Percentiles rank a stretch among this genome's conserved stretches.
Evolutionary conservation across 1,140 invertebrate species (phyloP).

Genomic region (Teleopsis dalmanni): DNA sequence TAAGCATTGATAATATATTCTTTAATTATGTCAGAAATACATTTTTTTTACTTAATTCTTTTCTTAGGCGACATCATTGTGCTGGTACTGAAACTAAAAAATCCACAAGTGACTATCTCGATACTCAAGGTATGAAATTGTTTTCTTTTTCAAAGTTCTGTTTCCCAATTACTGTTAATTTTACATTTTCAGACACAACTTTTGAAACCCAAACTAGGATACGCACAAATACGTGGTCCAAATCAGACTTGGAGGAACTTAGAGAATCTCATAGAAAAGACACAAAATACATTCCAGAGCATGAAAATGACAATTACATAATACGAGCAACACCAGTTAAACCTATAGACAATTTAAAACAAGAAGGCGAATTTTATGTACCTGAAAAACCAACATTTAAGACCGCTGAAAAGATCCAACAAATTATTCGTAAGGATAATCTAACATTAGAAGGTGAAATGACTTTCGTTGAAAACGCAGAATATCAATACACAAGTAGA

Average conservation of each 20-base stretch:
- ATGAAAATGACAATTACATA: no score
- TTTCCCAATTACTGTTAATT: constrained; percentile 45
- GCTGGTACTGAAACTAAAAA: constrained; percentile 19
- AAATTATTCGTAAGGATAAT: constrained; percentile 47
- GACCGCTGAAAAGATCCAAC: constrained; percentile 47
- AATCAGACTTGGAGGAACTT: constrained; percentile 62
- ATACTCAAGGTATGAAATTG: no score
- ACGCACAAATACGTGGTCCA: constrained; percentile 73
- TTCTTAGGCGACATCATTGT: constrained; percentile 36
- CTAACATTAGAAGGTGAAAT: constrained; percentile 50
- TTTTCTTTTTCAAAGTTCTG: no score
- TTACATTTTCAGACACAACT: constrained; percentile 16
- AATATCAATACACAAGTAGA: constrained; percentile 47
- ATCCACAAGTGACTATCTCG: constrained; percentile 11
- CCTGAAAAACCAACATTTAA: constrained; percentile 20
- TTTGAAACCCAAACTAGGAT: constrained; percentile 58
- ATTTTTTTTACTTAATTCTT: no score
- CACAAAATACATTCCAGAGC: constrained; percentile 51
- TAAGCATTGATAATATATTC: constrained; percentile 48
- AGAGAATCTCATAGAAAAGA: constrained; percentile 57
- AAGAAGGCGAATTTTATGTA: constrained; percentile 55
- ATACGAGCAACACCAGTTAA: constrained; percentile 52
- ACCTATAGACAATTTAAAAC: constrained; percentile 43
- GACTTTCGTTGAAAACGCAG: constrained; percentile 46
- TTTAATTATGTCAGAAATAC: neutral